Base-by-base conservation (phyloP, 1,140 invertebrate species). In the Limonius californicus region DNA sequence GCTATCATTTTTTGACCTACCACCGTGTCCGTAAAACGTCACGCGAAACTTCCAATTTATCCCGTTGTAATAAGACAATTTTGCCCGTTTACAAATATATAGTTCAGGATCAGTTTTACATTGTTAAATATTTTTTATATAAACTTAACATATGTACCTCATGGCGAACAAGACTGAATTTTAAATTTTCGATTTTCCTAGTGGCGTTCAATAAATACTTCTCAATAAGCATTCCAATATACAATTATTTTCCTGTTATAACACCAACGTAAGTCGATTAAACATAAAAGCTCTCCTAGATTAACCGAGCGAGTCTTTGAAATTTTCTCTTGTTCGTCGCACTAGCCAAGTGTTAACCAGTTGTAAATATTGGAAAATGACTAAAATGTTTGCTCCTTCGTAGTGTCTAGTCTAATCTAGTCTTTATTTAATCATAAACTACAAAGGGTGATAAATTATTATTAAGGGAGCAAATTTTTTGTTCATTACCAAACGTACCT, bases 391-490 rank as follows among this genome's bases (percentile, higher is more conserved):
- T 50, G 60, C 54, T 62, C 35, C 15, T 20, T 53, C 15, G 32
- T 61, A 55, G 32, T 50, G n/a, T 58, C 50, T 67, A 67, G 65
- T 67, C 65, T 67, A 64, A 67, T 67, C 65, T 67, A 67, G 62
- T 64, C 58, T 64, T 61, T 67, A 63, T 63, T 63, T 67, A 67
- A 67, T 63, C 57, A 61, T 56, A 61, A 60, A 55, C 59, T 53
- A 58, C 55, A 56, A 61, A 64, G 59, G 65, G 62, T 67, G 62
- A 67, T 67, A 67, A 61, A 67, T 63, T 67, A 59, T 59, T 63
- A 59, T 61, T 57, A 18, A 61, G 21, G 57, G 62, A 54, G 58
- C 50, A 59, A 57, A 45, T 50, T 18, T 59, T 64, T 60, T 42
- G 20, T 54, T 35, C 58, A 61, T 61, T 63, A 62, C 32, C 45